phyloP scores from a whole-genome alignment of 2,888 invertebrate genomes.

The Heliconius aoede region DNA sequence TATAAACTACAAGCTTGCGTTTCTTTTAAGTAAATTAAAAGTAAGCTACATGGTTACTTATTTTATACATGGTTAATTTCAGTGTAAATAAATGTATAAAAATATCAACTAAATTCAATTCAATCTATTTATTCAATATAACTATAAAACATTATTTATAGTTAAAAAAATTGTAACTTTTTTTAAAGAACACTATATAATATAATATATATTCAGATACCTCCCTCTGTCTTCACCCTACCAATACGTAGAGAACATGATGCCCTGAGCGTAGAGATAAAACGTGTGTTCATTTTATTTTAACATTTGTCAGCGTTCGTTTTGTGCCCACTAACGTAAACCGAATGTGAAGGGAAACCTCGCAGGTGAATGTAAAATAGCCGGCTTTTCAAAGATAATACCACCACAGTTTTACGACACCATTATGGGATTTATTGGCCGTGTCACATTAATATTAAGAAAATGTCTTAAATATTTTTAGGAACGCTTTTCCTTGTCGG shows the following conservation, averaged over 20 bases:
- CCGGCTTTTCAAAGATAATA: slow-evolving; percentile 82
- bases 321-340: slow-evolving; percentile 84
- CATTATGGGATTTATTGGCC: slow-evolving; percentile 82
- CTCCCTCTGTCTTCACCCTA: slow-evolving; percentile 41
- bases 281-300: slow-evolving; percentile 84
- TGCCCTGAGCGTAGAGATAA: slow-evolving; percentile 77
- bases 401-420: slow-evolving; percentile 81
- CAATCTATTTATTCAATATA: neutral
- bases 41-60: neutral
- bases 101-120: neutral
- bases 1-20: slow-evolving; percentile 49
- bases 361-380: slow-evolving; percentile 84
- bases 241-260: slow-evolving; percentile 65
- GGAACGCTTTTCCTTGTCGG: slow-evolving; percentile 53
- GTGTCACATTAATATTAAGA: slow-evolving; percentile 76
- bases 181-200: neutral
- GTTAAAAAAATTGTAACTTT: neutral
- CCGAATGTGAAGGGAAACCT: slow-evolving; percentile 82
- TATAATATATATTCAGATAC: neutral
- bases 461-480: slow-evolving; percentile 72
- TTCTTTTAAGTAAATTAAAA: slow-evolving; percentile 41
- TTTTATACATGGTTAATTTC: neutral
- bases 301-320: slow-evolving; percentile 84
- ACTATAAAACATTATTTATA: neutral
- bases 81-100: neutral